Base-by-base conservation (phyloP, 2,113 vertebrate genomes). In the Lasiurus borealis region DNA sequence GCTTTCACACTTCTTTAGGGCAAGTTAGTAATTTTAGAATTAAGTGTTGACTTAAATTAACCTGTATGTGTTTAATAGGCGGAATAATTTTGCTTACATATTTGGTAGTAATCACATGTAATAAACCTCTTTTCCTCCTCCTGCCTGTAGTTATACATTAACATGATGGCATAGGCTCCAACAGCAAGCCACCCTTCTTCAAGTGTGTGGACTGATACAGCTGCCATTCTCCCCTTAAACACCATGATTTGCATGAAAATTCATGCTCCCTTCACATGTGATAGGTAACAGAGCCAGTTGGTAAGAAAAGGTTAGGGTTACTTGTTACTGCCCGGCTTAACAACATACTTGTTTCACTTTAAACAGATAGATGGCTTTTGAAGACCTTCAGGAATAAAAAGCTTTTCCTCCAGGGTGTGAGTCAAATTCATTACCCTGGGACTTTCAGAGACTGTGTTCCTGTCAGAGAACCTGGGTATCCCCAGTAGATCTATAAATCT, bases 351-450 rank as follows among this genome's bases (percentile, higher is more conserved):
- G 31, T 78, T 73, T 90, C 36, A 48, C 16, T 90, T 95, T 69
- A 36, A 66, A 85, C 96, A 93, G 78, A 40, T 57, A 62, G 78
- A 68, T 88, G 46, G 68, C 29, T 94, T 54, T 71, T 11, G 68
- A n/a, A 81, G 34, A n/a, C 31, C 23, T 36, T 77, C 14, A 76
- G n/a, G 85, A 75, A 86, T 93, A 87, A 75, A 95, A 11, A 83
- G 36, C 50, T 88, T 85, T 76, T 50, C 36, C 18, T 64, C 64
- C 31, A 7, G 72, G 34, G 59, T 93, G 82, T 85, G 97, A 85
- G 23, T 64, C 34, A 82, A 93, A 64, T 71, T 80, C 48, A 36
- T 85, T 75, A 76, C 68, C 0, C 19, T 66, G 2, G 2, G 2
- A 71, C 62, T 95, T 93, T 13, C 0, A 29, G 36, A 94, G 62